Percentiles rank a stretch among this genome's conserved stretches.
phyloP scores from a whole-genome alignment of 1,140 invertebrate genomes.

The Hylaeus anthracinus region DNA sequence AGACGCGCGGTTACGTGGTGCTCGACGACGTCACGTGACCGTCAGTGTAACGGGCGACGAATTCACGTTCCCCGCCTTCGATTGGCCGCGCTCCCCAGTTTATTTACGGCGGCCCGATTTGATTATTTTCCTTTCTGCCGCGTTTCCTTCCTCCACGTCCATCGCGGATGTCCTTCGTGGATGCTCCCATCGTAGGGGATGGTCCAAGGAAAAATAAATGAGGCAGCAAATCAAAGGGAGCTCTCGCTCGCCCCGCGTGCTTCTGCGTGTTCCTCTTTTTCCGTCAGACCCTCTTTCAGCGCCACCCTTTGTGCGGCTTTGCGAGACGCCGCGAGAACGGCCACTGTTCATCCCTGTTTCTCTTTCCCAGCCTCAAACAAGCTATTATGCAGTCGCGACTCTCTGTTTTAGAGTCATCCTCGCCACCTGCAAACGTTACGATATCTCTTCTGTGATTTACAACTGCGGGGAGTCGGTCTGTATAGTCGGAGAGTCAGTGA shows the following conservation, averaged over 20 bases:
- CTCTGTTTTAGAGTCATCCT: too few species aligned
- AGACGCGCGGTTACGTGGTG: slow-evolving; percentile 37
- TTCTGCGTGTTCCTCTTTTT: neutral
- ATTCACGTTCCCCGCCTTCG: neutral
- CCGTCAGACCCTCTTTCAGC: neutral
- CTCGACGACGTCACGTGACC: slow-evolving; percentile 26
- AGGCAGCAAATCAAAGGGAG: slow-evolving; percentile 35
- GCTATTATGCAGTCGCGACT: too few species aligned
- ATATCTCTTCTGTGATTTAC: too few species aligned
- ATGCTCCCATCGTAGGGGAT: neutral
- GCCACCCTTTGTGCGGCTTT: slow-evolving; percentile 16
- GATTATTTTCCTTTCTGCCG: slow-evolving; percentile 22
- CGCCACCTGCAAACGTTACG: too few species aligned
- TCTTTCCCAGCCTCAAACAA: too few species aligned
- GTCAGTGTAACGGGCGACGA: slow-evolving; percentile 15
- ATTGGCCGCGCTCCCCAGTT: neutral
- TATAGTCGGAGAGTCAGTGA: too few species aligned
- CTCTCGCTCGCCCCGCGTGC: neutral
- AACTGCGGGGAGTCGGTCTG: too few species aligned
- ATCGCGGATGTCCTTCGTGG: neutral
- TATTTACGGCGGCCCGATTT: slow-evolving; percentile 12
- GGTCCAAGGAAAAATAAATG: slow-evolving; percentile 29
- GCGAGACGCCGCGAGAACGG: neutral
- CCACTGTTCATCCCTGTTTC: neutral
- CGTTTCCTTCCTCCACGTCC: neutral